A percentile compares a stretch with the other conserved stretches of the same genome.
These are phyloP conservation scores for Phorcus lineatus DNA, from an alignment of 2,888 invertebrate species.

Conservation along the genomic window DNA sequence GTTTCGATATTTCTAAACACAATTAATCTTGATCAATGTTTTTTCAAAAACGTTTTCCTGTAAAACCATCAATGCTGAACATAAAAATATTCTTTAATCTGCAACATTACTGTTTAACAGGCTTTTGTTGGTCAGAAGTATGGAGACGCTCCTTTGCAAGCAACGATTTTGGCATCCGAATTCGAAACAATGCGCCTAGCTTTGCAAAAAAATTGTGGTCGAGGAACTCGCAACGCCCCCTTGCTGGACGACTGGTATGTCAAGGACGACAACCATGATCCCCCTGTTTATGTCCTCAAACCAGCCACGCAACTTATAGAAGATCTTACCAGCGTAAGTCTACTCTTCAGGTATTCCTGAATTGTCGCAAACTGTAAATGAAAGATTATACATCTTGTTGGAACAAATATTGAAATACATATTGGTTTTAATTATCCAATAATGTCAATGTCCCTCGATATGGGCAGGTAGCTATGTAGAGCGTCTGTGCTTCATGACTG, in stretches of 20 bases:
- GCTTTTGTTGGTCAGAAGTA: conserved; percentile 71
- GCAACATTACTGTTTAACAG: conserved; percentile 42
- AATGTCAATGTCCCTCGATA: too few relatives aligned
- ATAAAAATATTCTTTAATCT: too few relatives aligned
- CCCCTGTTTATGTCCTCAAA: conserved; percentile 61
- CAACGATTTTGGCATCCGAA: conserved; percentile 60
- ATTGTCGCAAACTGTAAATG: too few relatives aligned
- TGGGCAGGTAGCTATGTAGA: too few relatives aligned
- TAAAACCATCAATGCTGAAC: too few relatives aligned
- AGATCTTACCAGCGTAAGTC: conserved; percentile 46
- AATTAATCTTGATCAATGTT: too few relatives aligned
- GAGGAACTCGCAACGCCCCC: conserved; percentile 62
- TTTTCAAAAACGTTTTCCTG: too few relatives aligned
- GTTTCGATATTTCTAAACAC: too few relatives aligned
- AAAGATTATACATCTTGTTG: background rate
- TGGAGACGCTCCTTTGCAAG: conserved; percentile 62
- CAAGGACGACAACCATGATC: conserved; percentile 67
- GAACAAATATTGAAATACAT: too few relatives aligned
- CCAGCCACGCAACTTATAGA: conserved; percentile 38
- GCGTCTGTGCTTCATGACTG: too few relatives aligned
- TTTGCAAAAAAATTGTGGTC: conserved; percentile 60
- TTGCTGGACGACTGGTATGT: conserved; percentile 69
- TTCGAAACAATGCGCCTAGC: conserved; percentile 61
- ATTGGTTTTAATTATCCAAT: too few relatives aligned
- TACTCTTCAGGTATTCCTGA: background rate